Base-by-base conservation (phyloP, 35 echinoderm and acorn worm species). In the Nesometra sesokonis region DNA sequence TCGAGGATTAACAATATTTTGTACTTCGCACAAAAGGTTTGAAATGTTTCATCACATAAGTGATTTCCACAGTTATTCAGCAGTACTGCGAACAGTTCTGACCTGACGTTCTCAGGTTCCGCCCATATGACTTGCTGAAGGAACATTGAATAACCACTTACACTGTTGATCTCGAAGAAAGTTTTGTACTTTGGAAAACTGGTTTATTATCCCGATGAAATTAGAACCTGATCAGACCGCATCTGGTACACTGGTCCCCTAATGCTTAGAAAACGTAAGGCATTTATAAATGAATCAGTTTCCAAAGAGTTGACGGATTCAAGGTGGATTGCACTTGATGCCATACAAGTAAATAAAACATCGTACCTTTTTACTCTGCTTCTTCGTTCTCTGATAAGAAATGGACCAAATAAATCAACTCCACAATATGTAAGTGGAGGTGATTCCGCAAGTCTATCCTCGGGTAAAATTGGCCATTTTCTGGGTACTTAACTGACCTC, bases 81-180 rank as follows among this genome's bases (percentile, higher is more conserved):
- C 23, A 78, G 90, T 76, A 79, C 46, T 89, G 19, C 92, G 19
- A 0, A 87, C 33, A 13, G 84, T 86, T 8, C 88, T 46, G 31
- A 93, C 90, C 35, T 86, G 88, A 19, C 92, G 52, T 52, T 93
- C 92, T 88, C 92, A 93, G 0, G 82, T 88, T 5, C 84, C 84
- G 27, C 92, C 88, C 29, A 76, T 37, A 46, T 93, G 80, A 31
- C 79, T 84, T 77, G 90, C 84, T 9, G 52, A n/a, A 11, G 85
- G 85, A 32, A 77, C 79, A 38, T 92, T 92, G 37, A 89, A 83
- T 37, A 90, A 39, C n/a, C 81, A 87, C 21, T 90, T 76, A 31
- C 77, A 86, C 29, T 89, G 32, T 19, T 31, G 46, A 0, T 85
- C 76, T 40, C 46, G 30, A 9, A 86, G 76, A 46, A 85, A 90